Evolutionary conservation across 2,888 invertebrate species (phyloP).

Genomic region (Lacanobia wlatinum): DNA sequence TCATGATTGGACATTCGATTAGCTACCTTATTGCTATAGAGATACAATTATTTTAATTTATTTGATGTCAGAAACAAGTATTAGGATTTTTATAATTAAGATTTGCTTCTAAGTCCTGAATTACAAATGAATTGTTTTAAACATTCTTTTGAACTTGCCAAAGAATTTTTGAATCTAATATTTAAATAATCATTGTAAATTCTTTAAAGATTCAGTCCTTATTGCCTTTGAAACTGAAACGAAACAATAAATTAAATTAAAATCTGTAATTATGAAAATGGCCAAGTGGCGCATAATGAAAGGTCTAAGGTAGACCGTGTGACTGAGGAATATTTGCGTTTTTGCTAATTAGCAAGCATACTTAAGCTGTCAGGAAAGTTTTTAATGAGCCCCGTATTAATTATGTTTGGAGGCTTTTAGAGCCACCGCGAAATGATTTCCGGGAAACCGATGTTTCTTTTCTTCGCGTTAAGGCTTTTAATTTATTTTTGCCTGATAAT

Average conservation of each 20-base stretch:
- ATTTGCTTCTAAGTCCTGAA: not conserved
- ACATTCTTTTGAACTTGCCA: not conserved
- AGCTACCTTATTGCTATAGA: constrained; percentile 38
- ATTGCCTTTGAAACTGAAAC: constrained; percentile 38
- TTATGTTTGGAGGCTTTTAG: constrained; percentile 53
- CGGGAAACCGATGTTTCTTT: constrained; percentile 53
- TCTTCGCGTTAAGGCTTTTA: constrained; percentile 21
- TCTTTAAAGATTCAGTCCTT: constrained; percentile 3
- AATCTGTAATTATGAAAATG: constrained; percentile 58
- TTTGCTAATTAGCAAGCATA: constrained; percentile 61
- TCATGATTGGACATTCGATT: constrained; percentile 53
- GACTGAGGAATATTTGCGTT: constrained; percentile 35
- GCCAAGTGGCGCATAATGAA: constrained; percentile 30
- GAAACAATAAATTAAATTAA: constrained; percentile 33
- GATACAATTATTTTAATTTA: constrained; percentile 10
- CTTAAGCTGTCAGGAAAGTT: constrained; percentile 50
- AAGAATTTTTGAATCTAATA: not conserved
- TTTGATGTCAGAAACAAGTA: not conserved
- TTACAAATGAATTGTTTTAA: not conserved
- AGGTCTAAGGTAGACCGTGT: constrained; percentile 38
- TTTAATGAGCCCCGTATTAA: constrained; percentile 62
- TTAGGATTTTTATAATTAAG: not conserved
- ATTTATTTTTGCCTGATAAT: constrained; percentile 13
- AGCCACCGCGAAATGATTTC: constrained; percentile 54
- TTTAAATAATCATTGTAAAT: not conserved